Evolutionary conservation across 1,140 invertebrate genomes (phyloP).

Genomic region (Metaphire vulgaris): DNA sequence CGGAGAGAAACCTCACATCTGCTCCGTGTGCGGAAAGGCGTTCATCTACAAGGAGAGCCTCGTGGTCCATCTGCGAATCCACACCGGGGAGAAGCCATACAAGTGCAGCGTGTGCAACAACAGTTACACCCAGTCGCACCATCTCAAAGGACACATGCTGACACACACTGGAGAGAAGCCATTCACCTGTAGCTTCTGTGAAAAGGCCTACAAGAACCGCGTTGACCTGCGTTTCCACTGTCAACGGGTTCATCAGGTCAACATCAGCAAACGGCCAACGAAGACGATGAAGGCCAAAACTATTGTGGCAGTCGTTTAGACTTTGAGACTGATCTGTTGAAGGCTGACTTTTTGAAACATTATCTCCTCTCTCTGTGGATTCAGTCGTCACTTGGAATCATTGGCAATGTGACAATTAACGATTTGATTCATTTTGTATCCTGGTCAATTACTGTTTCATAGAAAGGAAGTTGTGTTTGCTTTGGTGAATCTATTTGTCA

Average conservation of each 20-base stretch:
- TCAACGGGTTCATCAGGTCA: not conserved
- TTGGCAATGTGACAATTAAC: too few relatives aligned
- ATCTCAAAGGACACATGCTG: constrained; percentile 80
- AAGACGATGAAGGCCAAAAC: too few relatives aligned
- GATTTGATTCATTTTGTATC: too few relatives aligned
- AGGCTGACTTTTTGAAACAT: too few relatives aligned
- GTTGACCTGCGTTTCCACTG: constrained; percentile 82
- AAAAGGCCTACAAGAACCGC: constrained; percentile 81
- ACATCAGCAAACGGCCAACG: constrained; percentile 44
- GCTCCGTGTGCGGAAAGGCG: constrained; percentile 86
- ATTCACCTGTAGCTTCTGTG: constrained; percentile 80
- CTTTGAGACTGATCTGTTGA: too few relatives aligned
- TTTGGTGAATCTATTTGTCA: too few relatives aligned
- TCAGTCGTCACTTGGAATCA: too few relatives aligned
- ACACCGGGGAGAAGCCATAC: constrained; percentile 81
- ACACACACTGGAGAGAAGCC: constrained; percentile 87
- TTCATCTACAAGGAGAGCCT: constrained; percentile 95
- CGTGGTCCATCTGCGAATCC: constrained; percentile 96
- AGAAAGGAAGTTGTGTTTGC: too few relatives aligned
- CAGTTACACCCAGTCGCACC: constrained; percentile 58
- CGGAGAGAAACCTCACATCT: constrained; percentile 86
- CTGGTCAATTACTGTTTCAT: too few relatives aligned
- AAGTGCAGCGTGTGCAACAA: constrained; percentile 68
- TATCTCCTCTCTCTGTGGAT: too few relatives aligned
- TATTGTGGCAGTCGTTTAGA: too few relatives aligned